These are phyloP conservation scores for Agapetus fuscipes DNA, from an alignment of 2,888 invertebrate genomes.

Conservation along the genomic window DNA sequence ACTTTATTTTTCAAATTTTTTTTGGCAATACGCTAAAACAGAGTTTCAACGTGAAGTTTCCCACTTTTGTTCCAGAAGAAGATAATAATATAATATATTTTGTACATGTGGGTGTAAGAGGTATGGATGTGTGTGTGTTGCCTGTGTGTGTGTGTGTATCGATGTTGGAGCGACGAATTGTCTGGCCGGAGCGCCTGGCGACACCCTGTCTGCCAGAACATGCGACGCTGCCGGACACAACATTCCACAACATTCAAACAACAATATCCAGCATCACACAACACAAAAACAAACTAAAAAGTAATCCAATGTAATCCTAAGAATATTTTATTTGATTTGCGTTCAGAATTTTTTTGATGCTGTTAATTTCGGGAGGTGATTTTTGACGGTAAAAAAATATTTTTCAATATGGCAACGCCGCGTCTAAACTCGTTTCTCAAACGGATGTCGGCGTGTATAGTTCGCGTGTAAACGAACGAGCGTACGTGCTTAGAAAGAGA, in stretches of 20 bases:
- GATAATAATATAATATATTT: too few species aligned
- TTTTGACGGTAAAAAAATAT: slow-evolving; percentile 15
- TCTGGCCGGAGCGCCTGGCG: slow-evolving; percentile 78
- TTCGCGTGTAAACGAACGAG: slow-evolving; percentile 15
- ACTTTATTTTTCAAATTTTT: too few species aligned
- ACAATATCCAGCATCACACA: slow-evolving; percentile 35
- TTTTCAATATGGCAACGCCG: slow-evolving; percentile 42
- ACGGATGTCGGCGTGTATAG: slow-evolving; percentile 54
- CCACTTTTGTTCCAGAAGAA: too few species aligned
- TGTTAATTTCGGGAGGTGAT: background rate
- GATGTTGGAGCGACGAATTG: slow-evolving; percentile 71
- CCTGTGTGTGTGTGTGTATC: too few species aligned
- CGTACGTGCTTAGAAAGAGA: slow-evolving; percentile 13
- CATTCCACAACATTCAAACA: slow-evolving; percentile 28
- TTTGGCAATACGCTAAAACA: too few species aligned
- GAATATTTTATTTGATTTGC: slow-evolving; percentile 10
- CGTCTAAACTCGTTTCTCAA: slow-evolving; percentile 61
- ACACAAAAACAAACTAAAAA: background rate
- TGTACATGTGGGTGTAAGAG: too few species aligned
- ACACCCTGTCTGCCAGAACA: slow-evolving; percentile 88
- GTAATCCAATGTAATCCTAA: background rate
- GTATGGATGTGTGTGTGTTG: too few species aligned
- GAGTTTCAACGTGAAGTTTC: too few species aligned
- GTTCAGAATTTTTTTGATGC: background rate
- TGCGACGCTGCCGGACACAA: slow-evolving; percentile 55